phyloP scores from a whole-genome alignment of 2,888 invertebrate species.

The Meganola albula region DNA sequence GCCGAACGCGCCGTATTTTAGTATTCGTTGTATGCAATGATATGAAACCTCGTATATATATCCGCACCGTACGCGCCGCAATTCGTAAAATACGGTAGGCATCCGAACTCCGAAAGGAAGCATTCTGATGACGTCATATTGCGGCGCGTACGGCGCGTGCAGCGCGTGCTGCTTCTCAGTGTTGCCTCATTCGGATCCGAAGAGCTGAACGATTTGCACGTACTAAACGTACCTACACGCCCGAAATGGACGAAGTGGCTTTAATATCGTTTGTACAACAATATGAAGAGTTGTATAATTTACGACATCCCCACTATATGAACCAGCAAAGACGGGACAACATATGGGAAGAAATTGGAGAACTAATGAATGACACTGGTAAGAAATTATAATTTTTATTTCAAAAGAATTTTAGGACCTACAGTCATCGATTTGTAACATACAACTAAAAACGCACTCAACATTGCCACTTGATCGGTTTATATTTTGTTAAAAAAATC shows the following conservation, averaged over 20 bases:
- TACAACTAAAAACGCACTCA: too few species aligned
- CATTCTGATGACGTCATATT: too few species aligned
- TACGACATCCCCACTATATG: not conserved
- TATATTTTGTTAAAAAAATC: too few species aligned
- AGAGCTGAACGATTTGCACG: conserved; percentile 6
- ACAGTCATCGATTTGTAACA: too few species aligned
- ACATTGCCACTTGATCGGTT: too few species aligned
- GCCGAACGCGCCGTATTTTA: too few species aligned
- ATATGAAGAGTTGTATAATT: conserved; percentile 3
- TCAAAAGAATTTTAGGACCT: not conserved
- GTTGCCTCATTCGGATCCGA: conserved; percentile 4
- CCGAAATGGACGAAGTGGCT: conserved; percentile 5
- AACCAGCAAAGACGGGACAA: not conserved
- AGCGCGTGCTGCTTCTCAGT: conserved; percentile 6
- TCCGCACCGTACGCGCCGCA: too few species aligned
- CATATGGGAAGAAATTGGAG: not conserved
- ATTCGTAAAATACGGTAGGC: too few species aligned
- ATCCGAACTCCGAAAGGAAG: too few species aligned
- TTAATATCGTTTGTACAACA: conserved; percentile 2
- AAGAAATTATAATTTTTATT: not conserved
- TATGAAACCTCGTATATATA: too few species aligned
- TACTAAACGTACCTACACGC: conserved; percentile 5
- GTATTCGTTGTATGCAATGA: too few species aligned
- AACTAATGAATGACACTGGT: not conserved
- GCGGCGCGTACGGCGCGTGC: not conserved